A percentile compares a stretch with the other conserved stretches of the same genome.
Conservation (phyloP, 2,888 invertebrate genomes). For the Apodemia duryi region DNA sequence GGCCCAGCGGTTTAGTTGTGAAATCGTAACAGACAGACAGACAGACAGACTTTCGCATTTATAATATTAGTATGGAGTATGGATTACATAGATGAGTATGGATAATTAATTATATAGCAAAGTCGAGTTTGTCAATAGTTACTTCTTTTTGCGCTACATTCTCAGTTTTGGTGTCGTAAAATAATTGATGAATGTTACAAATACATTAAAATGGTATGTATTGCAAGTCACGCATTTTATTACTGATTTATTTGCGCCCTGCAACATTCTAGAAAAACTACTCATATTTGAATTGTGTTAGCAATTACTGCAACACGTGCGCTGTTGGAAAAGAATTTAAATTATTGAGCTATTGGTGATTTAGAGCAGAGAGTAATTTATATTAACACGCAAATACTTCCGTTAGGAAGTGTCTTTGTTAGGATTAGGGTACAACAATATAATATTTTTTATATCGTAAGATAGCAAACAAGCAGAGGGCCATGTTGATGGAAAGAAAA, state of each 20-base stretch:
- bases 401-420: slow-evolving; percentile 18
- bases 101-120: too few species aligned
- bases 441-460: too few species aligned
- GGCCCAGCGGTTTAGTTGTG: too few species aligned
- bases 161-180: not conserved
- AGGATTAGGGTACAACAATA: not conserved
- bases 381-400: slow-evolving; percentile 15
- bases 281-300: slow-evolving; percentile 15
- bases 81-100: too few species aligned
- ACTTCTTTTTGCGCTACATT: not conserved
- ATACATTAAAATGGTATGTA: slow-evolving; percentile 16
- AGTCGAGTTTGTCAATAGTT: too few species aligned
- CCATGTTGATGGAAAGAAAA: too few species aligned
- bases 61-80: too few species aligned
- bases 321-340: slow-evolving; percentile 18
- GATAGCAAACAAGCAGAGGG: too few species aligned
- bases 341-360: slow-evolving; percentile 6
- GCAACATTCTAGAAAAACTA: slow-evolving; percentile 11
- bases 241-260: slow-evolving; percentile 13
- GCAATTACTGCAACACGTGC: slow-evolving; percentile 24
- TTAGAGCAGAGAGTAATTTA: slow-evolving; percentile 1
- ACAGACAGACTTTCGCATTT: too few species aligned
- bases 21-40: too few species aligned
- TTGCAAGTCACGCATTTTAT: slow-evolving; percentile 14
- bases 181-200: slow-evolving; percentile 8